phyloP scores from a whole-genome alignment of 2,888 invertebrate genomes.

The Salticus scenicus region DNA sequence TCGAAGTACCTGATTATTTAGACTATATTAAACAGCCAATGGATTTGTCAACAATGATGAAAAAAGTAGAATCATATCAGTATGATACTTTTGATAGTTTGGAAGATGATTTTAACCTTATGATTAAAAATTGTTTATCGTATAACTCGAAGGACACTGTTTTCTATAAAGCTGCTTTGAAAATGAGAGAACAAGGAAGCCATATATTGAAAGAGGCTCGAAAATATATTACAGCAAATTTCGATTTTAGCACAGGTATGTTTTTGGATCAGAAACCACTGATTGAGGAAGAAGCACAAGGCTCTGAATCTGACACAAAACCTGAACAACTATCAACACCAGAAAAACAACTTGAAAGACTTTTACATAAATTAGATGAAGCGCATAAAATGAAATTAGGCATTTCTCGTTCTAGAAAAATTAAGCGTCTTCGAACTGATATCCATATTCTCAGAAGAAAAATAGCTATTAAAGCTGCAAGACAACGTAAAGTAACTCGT shows the following conservation, averaged over 20 bases:
- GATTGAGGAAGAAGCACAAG: conserved; percentile 75
- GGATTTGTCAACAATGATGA: conserved; percentile 91
- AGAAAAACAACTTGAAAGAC: conserved; percentile 77
- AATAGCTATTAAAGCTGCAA: conserved; percentile 71
- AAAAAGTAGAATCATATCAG: conserved; percentile 76
- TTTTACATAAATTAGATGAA: conserved; percentile 81
- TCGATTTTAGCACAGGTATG: conserved; percentile 77
- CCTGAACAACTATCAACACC: conserved; percentile 60
- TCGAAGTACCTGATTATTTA: conserved; percentile 89
- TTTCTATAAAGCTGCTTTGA: conserved; percentile 91
- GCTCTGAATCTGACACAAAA: conserved; percentile 75
- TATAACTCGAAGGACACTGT: conserved; percentile 97
- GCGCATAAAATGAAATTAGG: conserved; percentile 81
- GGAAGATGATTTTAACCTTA: conserved; percentile 93
- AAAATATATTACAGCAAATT: conserved; percentile 83
- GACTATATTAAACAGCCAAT: conserved; percentile 89
- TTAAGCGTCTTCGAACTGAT: conserved; percentile 77
- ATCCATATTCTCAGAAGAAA: conserved; percentile 79
- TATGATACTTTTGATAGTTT: conserved; percentile 84
- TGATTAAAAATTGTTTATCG: conserved; percentile 95
- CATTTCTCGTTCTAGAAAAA: conserved; percentile 71
- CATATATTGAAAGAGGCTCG: conserved; percentile 86
- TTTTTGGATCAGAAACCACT: conserved; percentile 68
- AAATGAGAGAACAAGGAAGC: conserved; percentile 90
- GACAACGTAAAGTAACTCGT: conserved; percentile 33